These are phyloP conservation scores for Platynereis dumerilii DNA, from an alignment of 2,888 invertebrate species.

Conservation along the genomic window DNA sequence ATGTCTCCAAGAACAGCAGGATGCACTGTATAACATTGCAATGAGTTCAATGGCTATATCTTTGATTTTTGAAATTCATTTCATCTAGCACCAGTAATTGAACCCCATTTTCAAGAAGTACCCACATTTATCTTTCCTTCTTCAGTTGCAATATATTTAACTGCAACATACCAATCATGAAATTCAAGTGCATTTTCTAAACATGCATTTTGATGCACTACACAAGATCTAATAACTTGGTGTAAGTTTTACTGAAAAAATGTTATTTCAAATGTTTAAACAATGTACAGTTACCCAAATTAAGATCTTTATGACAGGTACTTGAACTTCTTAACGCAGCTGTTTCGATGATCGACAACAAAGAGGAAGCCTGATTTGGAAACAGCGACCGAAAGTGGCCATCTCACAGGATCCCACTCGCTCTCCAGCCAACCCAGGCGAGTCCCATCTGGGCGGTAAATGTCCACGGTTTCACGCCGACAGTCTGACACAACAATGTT, in stretches of 20 bases:
- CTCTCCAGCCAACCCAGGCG: conserved; percentile 17
- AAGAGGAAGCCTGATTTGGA: conserved; percentile 17
- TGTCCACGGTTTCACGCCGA: conserved; percentile 7
- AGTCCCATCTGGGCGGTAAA: conserved; percentile 18
- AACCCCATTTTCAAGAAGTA: too few species aligned
- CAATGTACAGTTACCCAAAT: too few species aligned
- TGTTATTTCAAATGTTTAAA: not conserved
- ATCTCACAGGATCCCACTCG: conserved; percentile 19
- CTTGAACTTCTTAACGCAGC: conserved; percentile 22
- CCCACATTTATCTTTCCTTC: too few species aligned
- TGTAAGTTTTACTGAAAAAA: not conserved
- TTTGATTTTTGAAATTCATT: too few species aligned
- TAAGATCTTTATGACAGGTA: conserved; percentile 8
- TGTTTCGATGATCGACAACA: conserved; percentile 21
- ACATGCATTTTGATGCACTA: not conserved
- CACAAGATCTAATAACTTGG: not conserved
- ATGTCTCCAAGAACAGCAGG: too few species aligned
- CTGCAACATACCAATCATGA: too few species aligned
- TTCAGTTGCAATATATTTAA: too few species aligned
- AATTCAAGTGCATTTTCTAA: conserved; percentile 1
- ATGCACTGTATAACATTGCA: too few species aligned
- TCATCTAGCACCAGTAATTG: too few species aligned
- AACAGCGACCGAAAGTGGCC: conserved; percentile 15
- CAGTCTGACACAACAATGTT: conserved; percentile 23
- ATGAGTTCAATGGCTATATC: too few species aligned